Base-by-base conservation (phyloP, 2,113 vertebrate species). In the Malurus elegans region DNA sequence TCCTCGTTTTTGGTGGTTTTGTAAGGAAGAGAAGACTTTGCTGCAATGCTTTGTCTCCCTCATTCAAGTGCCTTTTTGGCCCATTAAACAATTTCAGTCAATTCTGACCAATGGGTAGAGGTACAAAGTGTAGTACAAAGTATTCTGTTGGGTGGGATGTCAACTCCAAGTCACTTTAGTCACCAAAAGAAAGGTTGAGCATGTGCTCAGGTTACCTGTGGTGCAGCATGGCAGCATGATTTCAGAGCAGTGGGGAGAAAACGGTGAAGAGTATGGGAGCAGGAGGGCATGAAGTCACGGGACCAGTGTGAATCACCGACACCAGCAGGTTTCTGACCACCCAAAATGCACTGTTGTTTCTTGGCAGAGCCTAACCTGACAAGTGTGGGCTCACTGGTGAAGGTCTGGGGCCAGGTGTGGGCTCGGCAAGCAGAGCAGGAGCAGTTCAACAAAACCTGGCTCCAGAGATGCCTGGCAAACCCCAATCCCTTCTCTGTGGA, bases 361-460 rank as follows among this genome's bases (percentile, higher is more conserved):
- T 79, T 62, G 2, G 0, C 71, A 97, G 97, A 86, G 32, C 64
- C 96, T 54, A 91, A 93, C 60, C 51, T 94, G 61, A 94, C 38
- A 1, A 96, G 92, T 14, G 6, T 26, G 23, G 51, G 45, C 18
- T 90, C 66, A 36, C 16, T 74, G 24, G 31, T 96, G 79, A 70
- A 83, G 34, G 53, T 96, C 21, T 96, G 92, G 16, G 93, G 90
- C 32, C 80, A 62, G 40, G 21, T 94, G 26, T 76, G 66, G 85
- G 79, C 84, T 78, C 38, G 4, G 31, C 79, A 71, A 36, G 47
- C 3, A 0, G 45, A 64, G 53, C 88, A 96, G 62, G 56, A 76
- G 31, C n/a, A 53, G 48, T 34, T 56, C 36, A 70, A 96, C 4
- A 2, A 51, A 32, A 79, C 45, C 10, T 97, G 93, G 96, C 53